A percentile compares a stretch with the other conserved stretches of the same genome.
Conservation (phyloP, 2,888 invertebrate genomes). For the Lumbricus terrestris region DNA sequence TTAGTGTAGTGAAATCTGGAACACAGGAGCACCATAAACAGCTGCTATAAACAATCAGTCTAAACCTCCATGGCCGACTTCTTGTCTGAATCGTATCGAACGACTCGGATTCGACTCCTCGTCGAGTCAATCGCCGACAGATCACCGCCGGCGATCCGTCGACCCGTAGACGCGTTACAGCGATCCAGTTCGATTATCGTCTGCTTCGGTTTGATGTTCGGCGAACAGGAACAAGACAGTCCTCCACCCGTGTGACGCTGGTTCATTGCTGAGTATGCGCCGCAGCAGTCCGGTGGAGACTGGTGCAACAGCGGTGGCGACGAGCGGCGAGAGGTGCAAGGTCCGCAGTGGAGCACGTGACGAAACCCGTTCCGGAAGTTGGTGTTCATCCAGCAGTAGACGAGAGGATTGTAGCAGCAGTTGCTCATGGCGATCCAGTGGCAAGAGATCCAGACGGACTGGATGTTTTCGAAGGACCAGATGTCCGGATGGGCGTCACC, state of each 20-base stretch:
- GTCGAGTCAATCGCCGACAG: neutral
- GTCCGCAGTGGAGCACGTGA: constrained; percentile 32
- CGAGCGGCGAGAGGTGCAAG: neutral
- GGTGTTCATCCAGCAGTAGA: constrained; percentile 57
- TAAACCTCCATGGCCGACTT: neutral
- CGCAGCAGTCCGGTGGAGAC: neutral
- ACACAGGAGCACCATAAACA: constrained; percentile 3
- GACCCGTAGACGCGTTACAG: neutral
- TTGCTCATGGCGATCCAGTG: constrained; percentile 56
- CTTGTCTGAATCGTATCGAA: neutral
- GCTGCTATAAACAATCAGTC: neutral
- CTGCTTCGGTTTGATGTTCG: neutral
- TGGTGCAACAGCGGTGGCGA: neutral
- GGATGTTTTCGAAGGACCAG: constrained; percentile 47
- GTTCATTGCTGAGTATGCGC: neutral
- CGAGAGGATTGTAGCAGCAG: constrained; percentile 56
- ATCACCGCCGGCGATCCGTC: neutral
- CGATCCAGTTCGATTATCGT: neutral
- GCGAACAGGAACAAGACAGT: neutral
- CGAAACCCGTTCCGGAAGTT: constrained; percentile 50
- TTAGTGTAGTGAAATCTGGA: too few relatives aligned
- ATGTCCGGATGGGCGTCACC: constrained; percentile 47
- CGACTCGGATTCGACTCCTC: neutral
- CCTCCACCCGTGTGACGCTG: neutral
- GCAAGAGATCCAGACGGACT: constrained; percentile 49